Evolutionary conservation across 1,140 invertebrate genomes (phyloP), one percentile per base, ranked within the genome.

Genomic region (Diploscapter pachys): DNA sequence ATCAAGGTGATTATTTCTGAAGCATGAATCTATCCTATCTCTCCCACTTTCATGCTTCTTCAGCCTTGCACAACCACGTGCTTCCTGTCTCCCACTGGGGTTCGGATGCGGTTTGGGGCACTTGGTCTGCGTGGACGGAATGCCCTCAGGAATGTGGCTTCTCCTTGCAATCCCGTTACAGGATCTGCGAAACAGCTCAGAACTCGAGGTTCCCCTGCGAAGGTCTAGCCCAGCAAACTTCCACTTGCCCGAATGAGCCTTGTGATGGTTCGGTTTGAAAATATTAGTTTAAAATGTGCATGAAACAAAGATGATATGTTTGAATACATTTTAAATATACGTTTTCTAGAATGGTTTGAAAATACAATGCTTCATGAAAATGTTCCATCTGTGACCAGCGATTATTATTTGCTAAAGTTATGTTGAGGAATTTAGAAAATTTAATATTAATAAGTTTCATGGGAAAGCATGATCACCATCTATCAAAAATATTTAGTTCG

Each of bases 201-300:
- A 90, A 92, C 82, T 92, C 93, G 82, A 93, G 93, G 0, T 86
- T 88, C 8, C 92, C 93, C 0, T 90, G 88, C 73, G 53, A 79
- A 13, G 88, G 88, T 11, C 78, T 85, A 9, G 84, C 78, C 57
- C 75, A 80, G 31, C 80, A 83, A 71, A 84, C 81, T 13, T 78
- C 80, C 9, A 61, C 82, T 4, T 84, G 83, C 71, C 74, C 71
- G 8, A 83, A 73, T 13, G 70, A 76, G 11, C 52, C 51, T n/a
- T 80, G 78, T 75, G 63, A 71, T 64, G 52, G 80, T 82, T 71
- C 56, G 53, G 31, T 31, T 31, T 62, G 63, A 48, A 64, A 1
- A 50, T 6, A 8, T 64, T 50, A 64, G 5, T 6, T 64, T 64
- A 5, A 5, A 48, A 31, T 5, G 1, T 64, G 8, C 13, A 64